A percentile compares a stretch with the other conserved stretches of the same genome.
Evolutionary conservation across 2,797 vertebrate genomes (phyloP).

Genomic region (Hybognathus amarus): DNA sequence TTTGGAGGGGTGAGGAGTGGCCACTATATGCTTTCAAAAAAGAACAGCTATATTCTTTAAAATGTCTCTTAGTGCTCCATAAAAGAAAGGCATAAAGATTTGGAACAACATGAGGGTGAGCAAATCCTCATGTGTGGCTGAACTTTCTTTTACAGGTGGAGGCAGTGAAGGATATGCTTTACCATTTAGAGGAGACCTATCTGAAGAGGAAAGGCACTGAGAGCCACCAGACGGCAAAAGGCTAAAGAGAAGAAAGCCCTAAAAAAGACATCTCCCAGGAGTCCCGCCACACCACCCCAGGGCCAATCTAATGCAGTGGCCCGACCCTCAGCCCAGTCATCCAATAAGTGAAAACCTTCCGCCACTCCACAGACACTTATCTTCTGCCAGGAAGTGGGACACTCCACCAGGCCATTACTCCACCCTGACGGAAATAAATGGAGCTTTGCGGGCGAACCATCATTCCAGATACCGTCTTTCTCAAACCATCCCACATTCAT

Average conservation of each 20-base stretch:
- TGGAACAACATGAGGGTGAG: not conserved
- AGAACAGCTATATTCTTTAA: not conserved
- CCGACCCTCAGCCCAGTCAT: not conserved
- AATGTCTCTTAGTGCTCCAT: not conserved
- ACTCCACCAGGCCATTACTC: conserved; percentile 61
- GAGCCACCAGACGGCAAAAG: conserved; percentile 64
- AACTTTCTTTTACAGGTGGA: conserved; percentile 50
- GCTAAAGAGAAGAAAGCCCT: conserved; percentile 52
- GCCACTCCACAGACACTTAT: conserved; percentile 44
- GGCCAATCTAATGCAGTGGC: not conserved
- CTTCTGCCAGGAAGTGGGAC: conserved; percentile 60
- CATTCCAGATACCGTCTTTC: conserved; percentile 64
- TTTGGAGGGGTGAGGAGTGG: not conserved
- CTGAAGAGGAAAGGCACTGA: conserved; percentile 69
- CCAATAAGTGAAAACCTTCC: conserved; percentile 47
- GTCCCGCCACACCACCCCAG: not conserved
- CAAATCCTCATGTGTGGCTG: not conserved
- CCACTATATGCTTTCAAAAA: not conserved
- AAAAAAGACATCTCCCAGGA: conserved; percentile 26
- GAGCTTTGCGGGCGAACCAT: conserved; percentile 58
- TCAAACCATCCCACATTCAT: conserved; percentile 51
- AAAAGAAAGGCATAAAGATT: not conserved
- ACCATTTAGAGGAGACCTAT: conserved; percentile 73
- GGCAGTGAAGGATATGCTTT: conserved; percentile 73
- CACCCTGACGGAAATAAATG: conserved; percentile 73